phyloP scores from a whole-genome alignment of 2,888 invertebrate species.

The Patella ulyssiponensis region DNA sequence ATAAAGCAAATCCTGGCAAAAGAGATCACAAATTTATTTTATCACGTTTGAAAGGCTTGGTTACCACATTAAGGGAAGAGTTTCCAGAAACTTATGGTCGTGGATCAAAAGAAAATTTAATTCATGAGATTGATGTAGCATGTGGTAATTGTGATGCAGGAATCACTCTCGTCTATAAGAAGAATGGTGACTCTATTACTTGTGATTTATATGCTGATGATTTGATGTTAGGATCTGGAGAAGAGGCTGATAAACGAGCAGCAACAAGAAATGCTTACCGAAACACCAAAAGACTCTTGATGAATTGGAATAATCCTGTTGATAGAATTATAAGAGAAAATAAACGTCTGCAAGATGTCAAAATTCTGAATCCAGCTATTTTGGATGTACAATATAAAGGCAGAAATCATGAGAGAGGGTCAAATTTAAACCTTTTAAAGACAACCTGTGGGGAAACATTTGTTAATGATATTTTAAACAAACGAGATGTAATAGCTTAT shows the following conservation, averaged over 20 bases:
- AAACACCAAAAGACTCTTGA: not conserved
- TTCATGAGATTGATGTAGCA: not conserved
- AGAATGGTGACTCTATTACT: not conserved
- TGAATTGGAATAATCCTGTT: slow-evolving; percentile 1
- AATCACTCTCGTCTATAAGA: not conserved
- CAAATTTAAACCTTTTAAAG: not conserved
- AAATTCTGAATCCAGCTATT: not conserved
- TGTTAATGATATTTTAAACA: not conserved
- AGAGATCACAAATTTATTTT: slow-evolving; percentile 3
- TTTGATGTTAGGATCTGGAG: not conserved
- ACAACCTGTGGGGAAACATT: not conserved
- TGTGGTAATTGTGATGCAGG: not conserved
- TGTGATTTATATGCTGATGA: not conserved
- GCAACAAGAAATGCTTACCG: not conserved
- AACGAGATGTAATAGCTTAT: not conserved
- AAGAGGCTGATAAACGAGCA: not conserved
- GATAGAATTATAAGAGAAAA: not conserved
- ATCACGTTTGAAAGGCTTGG: not conserved
- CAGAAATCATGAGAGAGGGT: not conserved
- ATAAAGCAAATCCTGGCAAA: not conserved
- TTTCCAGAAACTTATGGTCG: not conserved
- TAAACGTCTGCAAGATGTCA: slow-evolving; percentile 4
- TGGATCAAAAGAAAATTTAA: not conserved
- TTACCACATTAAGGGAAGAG: not conserved
- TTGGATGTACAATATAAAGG: not conserved